These are phyloP conservation scores for Clusia tigrina DNA, from an alignment of 2,888 invertebrate species.

Conservation along the genomic window DNA sequence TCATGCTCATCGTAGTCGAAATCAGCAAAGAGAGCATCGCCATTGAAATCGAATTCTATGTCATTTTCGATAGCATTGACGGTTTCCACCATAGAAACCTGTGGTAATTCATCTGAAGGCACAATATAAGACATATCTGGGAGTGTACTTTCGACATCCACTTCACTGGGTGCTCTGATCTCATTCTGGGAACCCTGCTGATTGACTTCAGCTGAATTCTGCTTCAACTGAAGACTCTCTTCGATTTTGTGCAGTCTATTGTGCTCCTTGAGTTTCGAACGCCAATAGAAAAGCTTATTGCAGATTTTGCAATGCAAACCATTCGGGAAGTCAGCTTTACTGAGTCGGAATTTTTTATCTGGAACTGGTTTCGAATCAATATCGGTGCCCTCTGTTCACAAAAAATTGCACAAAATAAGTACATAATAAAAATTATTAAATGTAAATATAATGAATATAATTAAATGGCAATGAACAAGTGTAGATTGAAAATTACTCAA, in stretches of 20 bases:
- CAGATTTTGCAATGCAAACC: constrained; percentile 40
- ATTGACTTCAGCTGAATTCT: no score
- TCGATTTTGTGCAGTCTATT: constrained; percentile 32
- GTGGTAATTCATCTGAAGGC: constrained; percentile 55
- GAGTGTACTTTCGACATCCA: not conserved
- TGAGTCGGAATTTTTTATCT: no score
- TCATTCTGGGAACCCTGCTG: constrained; percentile 24
- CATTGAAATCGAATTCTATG: constrained; percentile 56
- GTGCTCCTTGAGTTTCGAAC: constrained; percentile 38
- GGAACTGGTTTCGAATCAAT: no score
- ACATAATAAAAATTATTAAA: no score
- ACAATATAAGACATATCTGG: constrained; percentile 40
- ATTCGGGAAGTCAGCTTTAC: constrained; percentile 33
- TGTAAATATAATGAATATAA: no score
- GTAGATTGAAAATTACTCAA: no score
- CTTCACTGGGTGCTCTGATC: not conserved
- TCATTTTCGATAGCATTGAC: constrained; percentile 58
- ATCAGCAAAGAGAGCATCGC: constrained; percentile 52
- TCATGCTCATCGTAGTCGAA: constrained; percentile 50
- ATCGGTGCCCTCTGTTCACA: no score
- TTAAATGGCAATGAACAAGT: no score
- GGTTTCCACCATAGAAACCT: constrained; percentile 55
- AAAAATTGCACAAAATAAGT: no score
- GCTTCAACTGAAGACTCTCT: not conserved
- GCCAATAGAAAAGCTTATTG: constrained; percentile 35